Evolutionary conservation across 2,797 vertebrate genomes (phyloP).

Genomic region (Neoniphon sammara): DNA sequence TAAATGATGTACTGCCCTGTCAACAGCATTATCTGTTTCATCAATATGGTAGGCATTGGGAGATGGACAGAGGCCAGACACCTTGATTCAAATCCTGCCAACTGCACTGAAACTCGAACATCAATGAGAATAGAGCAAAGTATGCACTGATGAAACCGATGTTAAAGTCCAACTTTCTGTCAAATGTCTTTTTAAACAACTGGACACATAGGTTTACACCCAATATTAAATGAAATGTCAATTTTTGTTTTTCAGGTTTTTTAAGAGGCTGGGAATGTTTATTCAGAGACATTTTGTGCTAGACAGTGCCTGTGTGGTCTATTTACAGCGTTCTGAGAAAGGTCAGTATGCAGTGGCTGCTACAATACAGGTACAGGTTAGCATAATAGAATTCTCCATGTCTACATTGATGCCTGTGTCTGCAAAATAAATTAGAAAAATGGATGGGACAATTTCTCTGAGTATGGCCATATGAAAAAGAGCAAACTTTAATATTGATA

Average conservation of each 20-base stretch:
- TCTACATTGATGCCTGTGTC: no score
- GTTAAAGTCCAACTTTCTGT: conserved; percentile 25
- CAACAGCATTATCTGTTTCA: conserved; percentile 62
- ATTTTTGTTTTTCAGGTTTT: neutral
- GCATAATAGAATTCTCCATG: no score
- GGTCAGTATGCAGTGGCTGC: no score
- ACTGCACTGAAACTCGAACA: conserved; percentile 51
- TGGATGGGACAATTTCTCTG: no score
- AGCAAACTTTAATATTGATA: no score
- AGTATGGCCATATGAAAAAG: no score
- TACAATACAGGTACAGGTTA: no score
- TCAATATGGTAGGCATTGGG: conserved; percentile 42
- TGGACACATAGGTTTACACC: neutral
- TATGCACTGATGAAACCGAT: conserved; percentile 35
- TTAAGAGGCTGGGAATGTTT: neutral
- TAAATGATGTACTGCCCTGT: conserved; percentile 60
- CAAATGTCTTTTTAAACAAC: neutral
- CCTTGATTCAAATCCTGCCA: conserved; percentile 51
- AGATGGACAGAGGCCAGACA: conserved; percentile 60
- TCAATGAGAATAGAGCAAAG: conserved; percentile 33
- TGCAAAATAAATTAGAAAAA: no score
- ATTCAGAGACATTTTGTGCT: no score
- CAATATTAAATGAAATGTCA: no score
- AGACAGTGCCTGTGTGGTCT: no score
- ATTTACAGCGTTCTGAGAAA: no score